Base-by-base conservation (phyloP, 1,140 invertebrate genomes). In the Caenorhabditis elegans region DNA sequence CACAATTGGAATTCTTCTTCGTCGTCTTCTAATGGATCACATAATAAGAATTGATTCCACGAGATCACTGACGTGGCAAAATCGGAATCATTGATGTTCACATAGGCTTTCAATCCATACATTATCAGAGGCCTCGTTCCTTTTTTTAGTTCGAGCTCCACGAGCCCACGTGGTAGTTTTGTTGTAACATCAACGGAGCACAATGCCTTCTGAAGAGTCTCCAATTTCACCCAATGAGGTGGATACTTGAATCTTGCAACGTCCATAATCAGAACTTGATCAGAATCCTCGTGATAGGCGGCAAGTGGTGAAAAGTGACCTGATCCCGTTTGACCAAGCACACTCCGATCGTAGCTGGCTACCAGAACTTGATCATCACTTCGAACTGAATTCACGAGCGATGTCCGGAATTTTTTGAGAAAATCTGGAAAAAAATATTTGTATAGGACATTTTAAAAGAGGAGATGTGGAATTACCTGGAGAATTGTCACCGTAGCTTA, bases 221-320 rank as follows among this genome's bases (percentile, higher is more conserved):
- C 10, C 1, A 91, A 65, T 0, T 87, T 82, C 6, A 91, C 85
- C 90, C 90, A 91, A 80, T 91, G 90, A 53, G 90, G 90, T 15
- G 90, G 90, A 76, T 91, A 91, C 78, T 91, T 91, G 82, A 90
- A 91, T 75, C 90, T 79, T 5, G 90, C 90, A 2, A 89, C 89
- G 83, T 91, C 90, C 79, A 91, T 80, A 43, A 91, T 88, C 22
- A 91, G 70, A 3, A 90, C 88, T 47, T 90, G 70, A 75, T 91
- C 90, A 43, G 78, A 85, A 1, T 65, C 86, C 3, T 87, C 83
- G 81, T 91, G 89, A 78, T 90, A 91, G 0, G 90, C 90, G 22
- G 87, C 90, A 22, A 90, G 82, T 0, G 90, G 89, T 6, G 89
- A 90, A 83, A 90, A 91, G 76, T 91, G 90, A 0, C 90, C 82